Base-by-base conservation (phyloP, 2,797 vertebrate species). In the Enteromius argenteus region DNA sequence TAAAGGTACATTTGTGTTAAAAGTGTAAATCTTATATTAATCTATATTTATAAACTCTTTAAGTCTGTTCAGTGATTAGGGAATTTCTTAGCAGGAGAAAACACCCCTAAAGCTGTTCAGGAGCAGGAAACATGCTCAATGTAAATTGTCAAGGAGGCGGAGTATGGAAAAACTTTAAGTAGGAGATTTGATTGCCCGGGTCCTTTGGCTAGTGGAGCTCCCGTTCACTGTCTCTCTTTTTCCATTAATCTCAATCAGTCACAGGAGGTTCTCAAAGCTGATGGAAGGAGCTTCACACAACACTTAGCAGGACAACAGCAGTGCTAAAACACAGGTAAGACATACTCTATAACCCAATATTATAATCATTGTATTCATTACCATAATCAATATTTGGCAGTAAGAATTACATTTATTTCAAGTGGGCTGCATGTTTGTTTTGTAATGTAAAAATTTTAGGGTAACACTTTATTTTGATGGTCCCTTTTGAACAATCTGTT, bases 191-290 rank as follows among this genome's bases (percentile, higher is more conserved):
- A 91, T 83, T 92, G 88, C 89, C 92, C 89, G 89, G 89, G 90
- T 92, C 87, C 91, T 92, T 92, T 89, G 92, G 92, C 90, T 90
- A 82, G 87, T 86, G 84, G 86, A 91, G 89, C 90, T 91, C 91
- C 9, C 66, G 90, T 89, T 90, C 87, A 89, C 89, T 87, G 87
- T 85, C 89, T 88, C 85, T 84, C 87, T 81, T 88, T 85, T 88
- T 88, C 86, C 87, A 79, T 87, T 81, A 27, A 66, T 66, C 74
- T 87, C 90, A 88, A 73, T 84, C 85, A 85, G 86, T 90, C 87
- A 76, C 46, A 69, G 78, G 85, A 92, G 66, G 76, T 87, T 89
- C 87, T 89, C 79, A 84, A 85, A 81, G 87, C 91, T 89, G 89
- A 92, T 92, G 92, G 93, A 92, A 85, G 89, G 76, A 91, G 77